Evolutionary conservation across 2,113 vertebrate species (phyloP), one percentile per base, ranked within the genome.

Genomic region (Scomber colias): DNA sequence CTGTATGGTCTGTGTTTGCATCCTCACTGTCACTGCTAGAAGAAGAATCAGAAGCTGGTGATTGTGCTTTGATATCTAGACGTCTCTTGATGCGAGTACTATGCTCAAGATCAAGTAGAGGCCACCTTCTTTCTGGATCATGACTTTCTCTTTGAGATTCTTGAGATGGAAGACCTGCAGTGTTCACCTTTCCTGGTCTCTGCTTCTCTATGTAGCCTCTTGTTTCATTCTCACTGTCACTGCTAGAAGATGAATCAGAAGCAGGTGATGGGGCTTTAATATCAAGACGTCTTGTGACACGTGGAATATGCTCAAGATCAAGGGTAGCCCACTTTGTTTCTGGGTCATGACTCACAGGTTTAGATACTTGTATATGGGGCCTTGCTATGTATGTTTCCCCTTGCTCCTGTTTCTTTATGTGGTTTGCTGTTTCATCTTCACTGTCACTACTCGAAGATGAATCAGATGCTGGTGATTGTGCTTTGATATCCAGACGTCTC

Each of bases 371-470:
- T 16, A 5, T 1, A 21, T 48, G 40, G 27, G 7, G 7, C 1
- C 1, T 35, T 35, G 44, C 16, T 11, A 7, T 3, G 0, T 40
- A 0, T 8, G 13, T 3, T 3, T 27, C 24, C 24, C 24, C 24
- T 27, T 27, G 24, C 0, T 9, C 0, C 1, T 54, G 45, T 30
- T 44, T 79, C 11, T 61, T 24, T 8, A 3, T 61, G 3, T 57
- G 12, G 0, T 6, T 6, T 21, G 55, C 4, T 24, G 16, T 67
- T 50, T 59, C 73, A 15, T 71, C 54, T 2, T 11, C 35, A 66
- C 74, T 75, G 5, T 83, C 83, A 60, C 79, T 82, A 54, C 72
- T 79, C 24, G 71, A 75, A 15, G 80, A 69, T 60, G 57, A 78
- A 68, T 81, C 40, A 0, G 57, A 66, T 9, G 17, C 46, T 61